phyloP scores from a whole-genome alignment of 2,113 vertebrate species.

The Antigone vipio region DNA sequence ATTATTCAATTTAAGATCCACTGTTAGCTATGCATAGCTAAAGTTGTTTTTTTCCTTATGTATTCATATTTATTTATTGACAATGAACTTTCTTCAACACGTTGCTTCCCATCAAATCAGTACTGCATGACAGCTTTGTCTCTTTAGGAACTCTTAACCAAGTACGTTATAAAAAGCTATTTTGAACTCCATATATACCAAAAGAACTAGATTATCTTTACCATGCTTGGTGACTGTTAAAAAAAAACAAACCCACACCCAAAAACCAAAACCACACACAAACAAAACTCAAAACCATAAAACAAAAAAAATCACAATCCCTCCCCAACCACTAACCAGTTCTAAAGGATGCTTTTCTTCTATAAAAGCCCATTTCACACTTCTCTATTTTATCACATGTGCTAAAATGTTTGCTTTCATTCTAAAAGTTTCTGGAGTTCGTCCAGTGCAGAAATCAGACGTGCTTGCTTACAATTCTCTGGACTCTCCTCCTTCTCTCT shows the following conservation, averaged over 20 bases:
- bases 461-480: background rate
- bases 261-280: background rate
- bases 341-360: background rate
- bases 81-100: background rate
- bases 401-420: background rate
- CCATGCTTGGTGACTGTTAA: background rate
- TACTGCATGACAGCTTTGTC: background rate
- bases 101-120: background rate
- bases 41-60: background rate
- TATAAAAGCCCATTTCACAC: background rate
- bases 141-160: background rate
- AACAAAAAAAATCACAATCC: background rate
- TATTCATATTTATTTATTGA: background rate
- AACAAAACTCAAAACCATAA: background rate
- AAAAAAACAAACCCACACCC: background rate
- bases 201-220: background rate
- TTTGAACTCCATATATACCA: background rate
- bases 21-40: background rate
- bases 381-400: background rate
- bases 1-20: background rate
- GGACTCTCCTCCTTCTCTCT: background rate
- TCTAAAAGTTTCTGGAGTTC: background rate
- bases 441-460: background rate
- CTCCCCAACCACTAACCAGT: accelerated
- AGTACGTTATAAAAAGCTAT: background rate